Evolutionary conservation across 2,797 vertebrate species (phyloP).

Genomic region (Falco peregrinus): DNA sequence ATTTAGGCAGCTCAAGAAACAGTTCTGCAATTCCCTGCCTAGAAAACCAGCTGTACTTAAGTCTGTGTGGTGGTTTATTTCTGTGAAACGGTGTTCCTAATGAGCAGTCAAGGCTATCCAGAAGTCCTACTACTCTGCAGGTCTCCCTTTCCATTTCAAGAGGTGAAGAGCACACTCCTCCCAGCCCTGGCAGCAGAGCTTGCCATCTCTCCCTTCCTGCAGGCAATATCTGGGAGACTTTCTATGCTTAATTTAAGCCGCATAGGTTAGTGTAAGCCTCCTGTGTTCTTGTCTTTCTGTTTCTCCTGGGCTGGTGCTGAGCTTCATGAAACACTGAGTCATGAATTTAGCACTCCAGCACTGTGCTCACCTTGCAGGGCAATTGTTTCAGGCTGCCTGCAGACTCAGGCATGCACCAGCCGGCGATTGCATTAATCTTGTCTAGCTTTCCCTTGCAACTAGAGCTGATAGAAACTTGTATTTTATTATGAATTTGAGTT

Average conservation of each 20-base stretch:
- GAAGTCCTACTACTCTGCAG: neutral
- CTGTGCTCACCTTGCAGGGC: neutral
- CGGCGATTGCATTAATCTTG: neutral
- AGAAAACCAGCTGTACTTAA: neutral
- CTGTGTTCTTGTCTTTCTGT: neutral
- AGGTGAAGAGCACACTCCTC: neutral
- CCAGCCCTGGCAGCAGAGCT: neutral
- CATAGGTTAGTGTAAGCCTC: neutral
- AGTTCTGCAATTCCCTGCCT: neutral
- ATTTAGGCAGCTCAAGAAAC: neutral
- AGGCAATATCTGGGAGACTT: neutral
- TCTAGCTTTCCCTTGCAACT: neutral
- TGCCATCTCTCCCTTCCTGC: neutral
- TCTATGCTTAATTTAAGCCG: neutral
- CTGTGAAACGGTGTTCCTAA: neutral
- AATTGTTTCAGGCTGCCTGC: neutral
- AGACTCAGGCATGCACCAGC: neutral
- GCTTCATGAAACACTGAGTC: neutral
- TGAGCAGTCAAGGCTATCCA: neutral
- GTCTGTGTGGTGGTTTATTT: neutral
- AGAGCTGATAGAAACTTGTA: neutral
- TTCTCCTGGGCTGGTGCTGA: neutral
- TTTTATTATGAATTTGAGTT: neutral
- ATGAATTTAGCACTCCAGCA: neutral
- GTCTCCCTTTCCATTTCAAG: neutral